These are phyloP conservation scores for Lichenostomus cassidix DNA, from an alignment of 2,113 vertebrate species.

Conservation along the genomic window DNA sequence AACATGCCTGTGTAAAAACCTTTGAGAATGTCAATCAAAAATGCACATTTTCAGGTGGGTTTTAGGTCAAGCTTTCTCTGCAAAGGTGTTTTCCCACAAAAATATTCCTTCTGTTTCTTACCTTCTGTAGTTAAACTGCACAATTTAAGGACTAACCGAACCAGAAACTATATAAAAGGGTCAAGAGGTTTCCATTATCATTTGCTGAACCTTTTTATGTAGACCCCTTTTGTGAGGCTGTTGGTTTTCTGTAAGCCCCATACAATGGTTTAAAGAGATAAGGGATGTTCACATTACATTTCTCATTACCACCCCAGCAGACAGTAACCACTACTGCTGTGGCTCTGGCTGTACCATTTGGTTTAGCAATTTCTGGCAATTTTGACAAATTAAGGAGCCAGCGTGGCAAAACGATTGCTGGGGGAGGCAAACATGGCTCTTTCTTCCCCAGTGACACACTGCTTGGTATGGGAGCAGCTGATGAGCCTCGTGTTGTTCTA, in stretches of 20 bases:
- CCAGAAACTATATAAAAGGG: background rate
- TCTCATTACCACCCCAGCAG: background rate
- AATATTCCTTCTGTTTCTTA: background rate
- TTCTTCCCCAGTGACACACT: rapidly evolving
- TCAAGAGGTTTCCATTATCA: background rate
- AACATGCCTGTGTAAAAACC: background rate
- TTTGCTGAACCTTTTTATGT: background rate
- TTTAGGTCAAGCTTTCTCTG: background rate
- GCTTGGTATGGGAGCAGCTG: background rate
- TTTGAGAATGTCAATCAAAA: background rate
- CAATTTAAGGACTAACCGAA: background rate
- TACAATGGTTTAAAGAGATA: background rate
- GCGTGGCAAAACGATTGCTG: rapidly evolving
- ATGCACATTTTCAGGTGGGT: background rate
- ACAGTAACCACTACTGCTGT: background rate
- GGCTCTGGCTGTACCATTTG: background rate
- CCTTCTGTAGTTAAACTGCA: background rate
- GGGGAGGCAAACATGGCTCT: background rate
- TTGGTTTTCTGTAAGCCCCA: background rate
- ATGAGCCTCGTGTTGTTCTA: background rate
- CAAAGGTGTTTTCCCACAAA: background rate
- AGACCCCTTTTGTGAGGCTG: background rate
- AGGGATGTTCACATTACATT: background rate
- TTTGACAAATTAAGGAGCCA: background rate
- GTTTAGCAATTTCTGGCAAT: background rate